Base-by-base conservation (phyloP, 1,140 invertebrate species). In the Drosophila rufa region DNA sequence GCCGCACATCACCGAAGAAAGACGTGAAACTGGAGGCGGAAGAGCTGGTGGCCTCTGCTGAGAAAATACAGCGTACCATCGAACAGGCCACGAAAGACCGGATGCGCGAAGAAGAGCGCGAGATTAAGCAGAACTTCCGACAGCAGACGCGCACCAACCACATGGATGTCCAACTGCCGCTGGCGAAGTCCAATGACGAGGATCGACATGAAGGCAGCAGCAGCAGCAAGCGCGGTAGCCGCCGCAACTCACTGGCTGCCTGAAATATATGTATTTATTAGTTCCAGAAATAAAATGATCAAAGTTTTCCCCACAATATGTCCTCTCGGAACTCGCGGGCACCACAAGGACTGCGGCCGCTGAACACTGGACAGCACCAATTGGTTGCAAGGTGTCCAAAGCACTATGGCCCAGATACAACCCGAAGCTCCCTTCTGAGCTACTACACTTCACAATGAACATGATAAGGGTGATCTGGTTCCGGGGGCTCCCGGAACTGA, bases 21-120 rank as follows among this genome's bases (percentile, higher is more conserved):
- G 67, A 75, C 14, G 42, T 91, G 1, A 86, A 87, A 0, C 58
- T 93, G 7, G 90, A 92, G 67, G 68, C 92, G 9, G 84, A 92
- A 14, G 82, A 93, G 36, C 48, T 93, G 22, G 87, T 92, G 17
- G 76, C 66, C 2, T 92, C 90, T 0, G 92, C 92, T 0, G 92
- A 93, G 40, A 73, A 92, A 56, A 93, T 93, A 36, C 91, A 93
- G 62, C 79, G 86, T 0, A 84, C 83, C 17, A 82, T 93, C 12
- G 92, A 92, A 14, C 84, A 92, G 56, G 79, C 82, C 25, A 87
- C 92, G 3, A 89, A 92, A 57, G 90, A 92, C 59, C 83, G 84
- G 7, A 82, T 92, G 78, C 81, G 91, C 1, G 77, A 84, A 25
- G 92, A 93, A 59, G 79, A 92, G 47, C 83, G 82, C 1, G 85